phyloP scores from a whole-genome alignment of 2,797 vertebrate species.

The Cyclura pinguis region DNA sequence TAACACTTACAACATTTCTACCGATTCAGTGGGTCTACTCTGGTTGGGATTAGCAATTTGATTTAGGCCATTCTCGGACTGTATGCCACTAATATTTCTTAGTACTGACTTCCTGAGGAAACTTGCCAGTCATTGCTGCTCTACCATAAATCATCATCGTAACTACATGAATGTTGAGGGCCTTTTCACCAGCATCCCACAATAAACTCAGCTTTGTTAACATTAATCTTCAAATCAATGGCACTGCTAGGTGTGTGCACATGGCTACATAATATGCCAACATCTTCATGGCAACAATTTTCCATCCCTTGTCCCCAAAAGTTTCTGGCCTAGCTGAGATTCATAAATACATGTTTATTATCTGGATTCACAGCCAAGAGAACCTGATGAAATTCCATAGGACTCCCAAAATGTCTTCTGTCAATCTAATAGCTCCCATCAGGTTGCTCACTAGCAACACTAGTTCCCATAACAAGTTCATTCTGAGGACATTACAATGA shows the following conservation, averaged over 20 bases:
- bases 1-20: no score
- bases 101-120: no score
- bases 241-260: background rate
- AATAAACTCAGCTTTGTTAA: background rate
- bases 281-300: background rate
- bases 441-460: no score
- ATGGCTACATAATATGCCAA: background rate
- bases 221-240: background rate
- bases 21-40: no score
- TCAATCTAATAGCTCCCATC: background rate
- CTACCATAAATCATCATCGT: no score
- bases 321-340: background rate
- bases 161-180: background rate
- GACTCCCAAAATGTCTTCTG: no score
- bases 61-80: no score
- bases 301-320: background rate
- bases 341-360: background rate
- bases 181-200: no score
- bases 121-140: no score
- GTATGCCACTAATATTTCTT: no score
- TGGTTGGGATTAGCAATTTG: no score
- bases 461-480: background rate
- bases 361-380: background rate
- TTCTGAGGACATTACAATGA: background rate
- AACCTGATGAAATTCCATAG: background rate